Base-by-base conservation (phyloP, 2,888 invertebrate species). In the Trachelus iudaicus region DNA sequence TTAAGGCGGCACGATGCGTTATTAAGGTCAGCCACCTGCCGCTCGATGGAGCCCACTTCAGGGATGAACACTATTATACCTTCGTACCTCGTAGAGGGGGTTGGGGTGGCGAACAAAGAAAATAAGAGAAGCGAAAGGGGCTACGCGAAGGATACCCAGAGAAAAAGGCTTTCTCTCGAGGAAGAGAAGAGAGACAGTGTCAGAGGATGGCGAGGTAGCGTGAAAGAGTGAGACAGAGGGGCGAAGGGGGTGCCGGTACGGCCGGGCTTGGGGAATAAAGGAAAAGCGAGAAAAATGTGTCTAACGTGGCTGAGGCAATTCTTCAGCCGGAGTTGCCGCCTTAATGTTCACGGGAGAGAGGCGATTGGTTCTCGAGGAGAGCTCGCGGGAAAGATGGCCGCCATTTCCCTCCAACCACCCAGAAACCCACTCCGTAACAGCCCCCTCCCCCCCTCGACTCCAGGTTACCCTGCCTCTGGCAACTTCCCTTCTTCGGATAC, bases 201-300 rank as follows among this genome's bases (percentile, higher is more conserved):
- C 56, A 2, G 9, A 56, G 1, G 56, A 56, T 56, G 33, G 71
- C 12, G 71, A 12, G 71, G 30, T 71, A 12, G 71, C 13, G 23
- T 3, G 34, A 34, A 13, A 23, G 71, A 15, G 31, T 9, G 30
- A 31, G 69, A n/a, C n/a, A 13, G 71, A 87, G 90, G 68, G 76
- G 40, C 69, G n/a, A 56, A 30, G 69, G 56, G 80, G 76, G 75
- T 56, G 56, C 56, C 56, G 56, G 56, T 9, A 56, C 56, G 23
- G 56, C 23, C 56, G 73, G 75, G 74, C 79, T 69, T 74, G 78
- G 71, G 79, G 74, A 91, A 90, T 90, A 90, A 91, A 91, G 91
- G 91, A 91, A 91, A 91, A 91, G 90, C 90, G 91, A 91, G 91
- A 91, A 91, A 91, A 91, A 91, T 91, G 91, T 90, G 91, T 91